Evolutionary conservation across 2,797 vertebrate genomes (phyloP), one percentile per base, ranked within the genome.

Genomic region (Lophius americanus): DNA sequence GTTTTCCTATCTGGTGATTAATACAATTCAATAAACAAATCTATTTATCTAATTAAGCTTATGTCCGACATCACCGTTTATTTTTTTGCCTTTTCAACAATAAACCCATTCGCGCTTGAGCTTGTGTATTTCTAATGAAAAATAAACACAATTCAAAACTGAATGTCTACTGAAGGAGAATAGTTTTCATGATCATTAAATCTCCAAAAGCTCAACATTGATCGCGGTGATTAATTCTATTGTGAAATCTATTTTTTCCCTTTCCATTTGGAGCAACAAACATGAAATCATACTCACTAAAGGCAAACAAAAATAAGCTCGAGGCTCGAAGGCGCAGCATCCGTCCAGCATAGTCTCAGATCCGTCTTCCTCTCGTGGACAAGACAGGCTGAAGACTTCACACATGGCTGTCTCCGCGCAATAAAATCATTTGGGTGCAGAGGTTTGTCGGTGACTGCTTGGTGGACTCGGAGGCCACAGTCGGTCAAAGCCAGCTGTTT

Each of bases 401-500:
- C 53, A 14, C 75, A 85, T 82, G 87, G 80, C 86, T 90, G 89
- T 83, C 84, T 83, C 78, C 79, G 85, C 85, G 85, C 79, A 88
- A 89, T 91, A 92, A 91, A 92, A 77, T 76, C 84, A 88, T 90
- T 88, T 87, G 89, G 81, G 79, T 74, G 78, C 81, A 79, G 87
- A 81, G 85, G 85, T 82, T 88, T 88, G 84, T 75, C 90, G 79
- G 70, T 81, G 84, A 83, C 83, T 79, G 85, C 84, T 82, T 90
- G 78, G 61, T 88, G 89, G 78, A 81, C 85, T 86, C 85, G 79
- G 81, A 81, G 73, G 88, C 83, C 77, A 75, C 88, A 90, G 87
- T 90, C 91, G 90, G 91, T 92, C 92, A 93, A 89, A 91, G 92
- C 85, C 92, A 90, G 78, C 82, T 89, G 85, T 89, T 91, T 83